Conservation (phyloP, 1,140 invertebrate genomes). For the Leptinotarsa texana region DNA sequence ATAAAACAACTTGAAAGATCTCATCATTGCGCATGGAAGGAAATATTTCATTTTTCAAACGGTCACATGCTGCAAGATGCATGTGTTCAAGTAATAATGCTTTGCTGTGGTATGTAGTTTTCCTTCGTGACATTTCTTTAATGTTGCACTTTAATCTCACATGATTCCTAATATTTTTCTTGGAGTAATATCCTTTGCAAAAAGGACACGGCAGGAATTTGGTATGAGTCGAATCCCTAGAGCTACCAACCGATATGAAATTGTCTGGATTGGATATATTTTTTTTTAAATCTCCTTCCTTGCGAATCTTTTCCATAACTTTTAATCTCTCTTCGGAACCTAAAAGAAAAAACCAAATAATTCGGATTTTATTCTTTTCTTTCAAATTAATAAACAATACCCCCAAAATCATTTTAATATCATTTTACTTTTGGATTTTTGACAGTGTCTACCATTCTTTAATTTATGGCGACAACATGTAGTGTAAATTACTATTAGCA, state of each 20-base stretch:
- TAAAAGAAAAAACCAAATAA: conserved; percentile 1
- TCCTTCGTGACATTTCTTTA: background rate
- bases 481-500: background rate
- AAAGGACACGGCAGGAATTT: conserved; percentile 16
- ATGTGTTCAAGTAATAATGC: conserved; percentile 3
- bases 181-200: conserved; percentile 25
- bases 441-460: background rate
- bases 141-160: background rate
- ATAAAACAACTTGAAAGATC: background rate
- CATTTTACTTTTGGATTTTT: background rate
- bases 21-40: conserved; percentile 14
- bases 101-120: background rate
- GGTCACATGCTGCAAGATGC: conserved; percentile 5
- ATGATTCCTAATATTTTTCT: conserved; percentile 15
- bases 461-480: background rate
- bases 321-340: conserved; percentile 7
- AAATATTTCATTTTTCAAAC: conserved; percentile 14
- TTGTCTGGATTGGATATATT: background rate
- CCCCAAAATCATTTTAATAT: background rate
- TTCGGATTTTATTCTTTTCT: background rate
- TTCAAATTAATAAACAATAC: background rate
- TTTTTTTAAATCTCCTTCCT: background rate
- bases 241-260: background rate
- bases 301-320: background rate
- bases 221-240: background rate